Conservation (phyloP, 2,888 invertebrate genomes). For the Coecobrya sp. region DNA sequence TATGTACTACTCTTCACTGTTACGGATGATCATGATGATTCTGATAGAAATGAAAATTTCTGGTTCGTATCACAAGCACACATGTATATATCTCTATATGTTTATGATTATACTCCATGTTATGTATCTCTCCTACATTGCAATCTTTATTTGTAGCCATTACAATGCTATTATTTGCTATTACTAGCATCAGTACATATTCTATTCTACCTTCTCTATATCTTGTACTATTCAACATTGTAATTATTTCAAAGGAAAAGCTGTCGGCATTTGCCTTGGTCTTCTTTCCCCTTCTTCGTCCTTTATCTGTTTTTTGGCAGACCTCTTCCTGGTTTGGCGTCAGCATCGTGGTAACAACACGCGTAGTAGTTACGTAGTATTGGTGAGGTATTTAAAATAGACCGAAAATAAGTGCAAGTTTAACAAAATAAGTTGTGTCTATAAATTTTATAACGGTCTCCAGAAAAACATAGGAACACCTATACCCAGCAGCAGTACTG, state of each 20-base stretch:
- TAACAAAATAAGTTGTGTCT: conserved; percentile 8
- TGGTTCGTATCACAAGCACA: background rate
- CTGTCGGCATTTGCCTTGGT: background rate
- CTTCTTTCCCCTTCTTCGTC: background rate
- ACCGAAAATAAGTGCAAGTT: background rate
- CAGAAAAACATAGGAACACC: background rate
- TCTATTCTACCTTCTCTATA: background rate
- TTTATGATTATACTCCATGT: no score
- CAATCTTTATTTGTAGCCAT: background rate
- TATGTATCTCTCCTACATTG: background rate
- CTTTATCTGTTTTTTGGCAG: conserved; percentile 1
- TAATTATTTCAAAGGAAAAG: background rate
- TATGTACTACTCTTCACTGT: background rate
- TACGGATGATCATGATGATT: background rate
- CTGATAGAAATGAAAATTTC: conserved; percentile 33
- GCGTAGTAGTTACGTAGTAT: background rate
- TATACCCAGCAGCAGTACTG: background rate
- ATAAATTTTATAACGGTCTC: background rate
- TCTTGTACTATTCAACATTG: background rate
- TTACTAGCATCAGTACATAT: background rate
- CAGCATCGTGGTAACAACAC: background rate
- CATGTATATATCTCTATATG: background rate
- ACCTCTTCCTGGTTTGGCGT: background rate
- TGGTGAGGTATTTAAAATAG: background rate
- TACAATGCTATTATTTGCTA: conserved; percentile 10